These are phyloP conservation scores for Archips crataeganus DNA, from an alignment of 2,888 invertebrate genomes.

Conservation along the genomic window DNA sequence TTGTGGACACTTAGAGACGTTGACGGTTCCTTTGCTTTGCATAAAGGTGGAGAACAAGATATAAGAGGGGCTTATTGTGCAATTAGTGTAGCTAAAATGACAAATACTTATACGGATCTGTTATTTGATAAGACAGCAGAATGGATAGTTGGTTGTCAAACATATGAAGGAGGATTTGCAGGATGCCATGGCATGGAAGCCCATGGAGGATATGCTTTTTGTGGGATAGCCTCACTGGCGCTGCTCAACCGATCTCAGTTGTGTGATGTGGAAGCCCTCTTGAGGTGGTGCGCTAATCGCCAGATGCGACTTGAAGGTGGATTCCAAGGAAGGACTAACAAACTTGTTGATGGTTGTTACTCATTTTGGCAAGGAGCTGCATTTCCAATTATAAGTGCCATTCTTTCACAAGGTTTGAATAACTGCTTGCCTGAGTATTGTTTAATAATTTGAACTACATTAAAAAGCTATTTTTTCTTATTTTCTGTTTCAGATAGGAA, in stretches of 20 bases:
- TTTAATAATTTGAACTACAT: not conserved
- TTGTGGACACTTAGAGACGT: constrained; percentile 91
- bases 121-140: constrained; percentile 95
- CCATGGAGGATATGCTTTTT: constrained; percentile 99
- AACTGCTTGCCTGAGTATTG: too few relatives aligned
- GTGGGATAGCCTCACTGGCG: constrained; percentile 96
- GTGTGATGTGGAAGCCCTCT: constrained; percentile 91
- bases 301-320: constrained; percentile 99
- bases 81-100: constrained; percentile 94
- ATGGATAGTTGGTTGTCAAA: constrained; percentile 98
- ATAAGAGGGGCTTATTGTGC: constrained; percentile 99
- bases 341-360: constrained; percentile 99
- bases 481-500: constrained; percentile 69
- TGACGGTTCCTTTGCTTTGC: constrained; percentile 97
- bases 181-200: constrained; percentile 96
- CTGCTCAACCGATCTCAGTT: constrained; percentile 91
- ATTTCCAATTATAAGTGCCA: constrained; percentile 94
- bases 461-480: not conserved
- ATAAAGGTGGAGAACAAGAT: constrained; percentile 96
- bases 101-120: constrained; percentile 90
- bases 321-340: constrained; percentile 98
- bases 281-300: constrained; percentile 95
- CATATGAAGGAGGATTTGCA: constrained; percentile 99
- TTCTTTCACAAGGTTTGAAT: constrained; percentile 84
- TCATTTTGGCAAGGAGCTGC: constrained; percentile 99